A percentile compares a stretch with the other conserved stretches of the same genome.
Evolutionary conservation across 2,113 vertebrate species (phyloP).

Genomic region (Barnardius zonarius): DNA sequence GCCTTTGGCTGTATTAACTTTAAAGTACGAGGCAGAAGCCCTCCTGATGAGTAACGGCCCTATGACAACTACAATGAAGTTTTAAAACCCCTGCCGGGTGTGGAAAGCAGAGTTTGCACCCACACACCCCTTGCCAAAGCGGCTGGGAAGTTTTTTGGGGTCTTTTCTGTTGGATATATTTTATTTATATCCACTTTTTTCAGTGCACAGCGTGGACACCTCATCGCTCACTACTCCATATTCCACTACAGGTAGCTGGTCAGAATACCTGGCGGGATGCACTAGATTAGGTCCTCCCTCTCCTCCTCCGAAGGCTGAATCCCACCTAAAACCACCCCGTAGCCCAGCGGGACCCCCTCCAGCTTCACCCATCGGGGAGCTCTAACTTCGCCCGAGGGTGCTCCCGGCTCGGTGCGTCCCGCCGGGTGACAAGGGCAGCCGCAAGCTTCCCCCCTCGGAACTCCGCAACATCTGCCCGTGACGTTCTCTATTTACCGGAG

Average conservation of each 20-base stretch:
- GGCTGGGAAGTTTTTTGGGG: accelerated
- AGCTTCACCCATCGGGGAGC: background rate
- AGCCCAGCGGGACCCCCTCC: background rate
- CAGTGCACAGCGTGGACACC: too few species aligned
- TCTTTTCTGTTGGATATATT: accelerated
- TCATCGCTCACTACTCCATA: accelerated
- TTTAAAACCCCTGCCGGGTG: accelerated
- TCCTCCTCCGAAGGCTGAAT: background rate
- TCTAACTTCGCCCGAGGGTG: background rate
- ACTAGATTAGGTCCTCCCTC: background rate
- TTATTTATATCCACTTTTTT: background rate
- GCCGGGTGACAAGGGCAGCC: constrained; percentile 11
- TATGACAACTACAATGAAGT: background rate
- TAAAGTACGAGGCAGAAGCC: accelerated
- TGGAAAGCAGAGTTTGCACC: background rate
- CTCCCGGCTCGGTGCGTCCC: background rate
- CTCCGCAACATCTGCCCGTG: background rate
- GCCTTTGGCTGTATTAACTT: accelerated
- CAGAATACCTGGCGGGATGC: background rate
- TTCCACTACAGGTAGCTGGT: background rate
- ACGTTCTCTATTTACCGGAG: background rate
- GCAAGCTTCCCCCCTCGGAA: background rate
- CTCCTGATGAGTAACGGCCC: background rate
- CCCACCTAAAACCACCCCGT: accelerated
- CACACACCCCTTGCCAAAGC: background rate